phyloP scores from a whole-genome alignment of 2,113 vertebrate genomes.

The Seriola aureovittata region DNA sequence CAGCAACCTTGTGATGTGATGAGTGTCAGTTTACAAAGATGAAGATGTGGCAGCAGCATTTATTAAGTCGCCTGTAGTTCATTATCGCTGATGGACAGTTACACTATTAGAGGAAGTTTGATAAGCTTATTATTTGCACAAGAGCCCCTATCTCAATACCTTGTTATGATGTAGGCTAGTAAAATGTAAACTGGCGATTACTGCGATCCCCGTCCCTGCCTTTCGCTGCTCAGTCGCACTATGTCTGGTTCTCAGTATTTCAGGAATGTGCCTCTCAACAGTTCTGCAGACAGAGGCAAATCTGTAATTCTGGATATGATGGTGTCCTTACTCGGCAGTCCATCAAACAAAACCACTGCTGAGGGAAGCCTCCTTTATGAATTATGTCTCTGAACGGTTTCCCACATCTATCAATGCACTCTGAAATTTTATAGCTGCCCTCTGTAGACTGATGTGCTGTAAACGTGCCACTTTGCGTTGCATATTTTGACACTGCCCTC shows the following conservation, averaged over 20 bases:
- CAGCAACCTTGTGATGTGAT: constrained; percentile 20
- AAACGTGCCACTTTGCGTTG: too few relatives aligned
- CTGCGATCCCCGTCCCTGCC: not conserved
- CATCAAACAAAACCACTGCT: not conserved
- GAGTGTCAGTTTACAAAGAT: not conserved
- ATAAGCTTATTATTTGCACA: not conserved
- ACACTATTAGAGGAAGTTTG: not conserved
- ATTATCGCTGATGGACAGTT: not conserved
- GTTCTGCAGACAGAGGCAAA: not conserved
- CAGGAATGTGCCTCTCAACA: not conserved
- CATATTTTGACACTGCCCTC: not conserved
- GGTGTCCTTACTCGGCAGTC: not conserved
- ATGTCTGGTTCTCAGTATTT: not conserved
- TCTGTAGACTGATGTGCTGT: not conserved
- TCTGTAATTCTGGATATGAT: not conserved
- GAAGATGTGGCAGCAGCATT: not conserved
- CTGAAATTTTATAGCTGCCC: not conserved
- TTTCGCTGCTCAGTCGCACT: not conserved
- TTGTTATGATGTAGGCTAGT: not conserved
- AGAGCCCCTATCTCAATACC: not conserved
- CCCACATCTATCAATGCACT: not conserved
- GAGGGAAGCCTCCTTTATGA: not conserved
- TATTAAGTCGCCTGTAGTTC: not conserved
- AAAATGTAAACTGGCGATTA: not conserved
- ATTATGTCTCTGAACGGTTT: not conserved